Base-by-base conservation (phyloP, 2,888 invertebrate species). In the Heterodera filipjevi region DNA sequence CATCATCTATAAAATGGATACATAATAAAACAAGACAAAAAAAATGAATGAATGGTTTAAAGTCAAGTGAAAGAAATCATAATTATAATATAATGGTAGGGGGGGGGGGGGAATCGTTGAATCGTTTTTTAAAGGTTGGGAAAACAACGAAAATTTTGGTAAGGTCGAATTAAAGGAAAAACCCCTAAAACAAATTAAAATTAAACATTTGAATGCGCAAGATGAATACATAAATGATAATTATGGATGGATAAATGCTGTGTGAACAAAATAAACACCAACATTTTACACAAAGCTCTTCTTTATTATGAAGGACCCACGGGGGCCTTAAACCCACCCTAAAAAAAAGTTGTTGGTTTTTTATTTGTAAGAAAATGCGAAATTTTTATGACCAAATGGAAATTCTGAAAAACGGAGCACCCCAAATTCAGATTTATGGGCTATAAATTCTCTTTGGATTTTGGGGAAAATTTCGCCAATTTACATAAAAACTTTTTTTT, bases 91-190 rank as follows among this genome's bases (percentile, higher is more conserved):
- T 22, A 53, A 53, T n/a, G n/a, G n/a, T n/a, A n/a, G n/a, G n/a
- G n/a, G n/a, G n/a, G n/a, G n/a, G n/a, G n/a, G n/a, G n/a, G n/a
- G n/a, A 27, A 22, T 59, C 59, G 59, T 59, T 59, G 59, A 59
- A 59, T 59, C 59, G 59, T 22, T 59, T 30, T 10, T n/a, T n/a
- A 10, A 3, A 27, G 59, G 59, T n/a, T n/a, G n/a, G n/a, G 8
- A 12, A 27, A 22, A 22, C 22, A 22, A 27, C 22, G 22, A 53
- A 59, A 59, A 27, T 59, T n/a, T 59, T n/a, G n/a, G 59, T 59
- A 59, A 59, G 59, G 59, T 59, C 59, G 59, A 59, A 59, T 59
- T 27, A 59, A 59, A 49, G 10, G 49, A 49, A 49, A 49, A 49
- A 49, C 49, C 49, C 49, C 49, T 49, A 44, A 44, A 10, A 44